A percentile compares a stretch with the other conserved stretches of the same genome.
Conservation (phyloP, 2,113 vertebrate species). For the Lontra canadensis region DNA sequence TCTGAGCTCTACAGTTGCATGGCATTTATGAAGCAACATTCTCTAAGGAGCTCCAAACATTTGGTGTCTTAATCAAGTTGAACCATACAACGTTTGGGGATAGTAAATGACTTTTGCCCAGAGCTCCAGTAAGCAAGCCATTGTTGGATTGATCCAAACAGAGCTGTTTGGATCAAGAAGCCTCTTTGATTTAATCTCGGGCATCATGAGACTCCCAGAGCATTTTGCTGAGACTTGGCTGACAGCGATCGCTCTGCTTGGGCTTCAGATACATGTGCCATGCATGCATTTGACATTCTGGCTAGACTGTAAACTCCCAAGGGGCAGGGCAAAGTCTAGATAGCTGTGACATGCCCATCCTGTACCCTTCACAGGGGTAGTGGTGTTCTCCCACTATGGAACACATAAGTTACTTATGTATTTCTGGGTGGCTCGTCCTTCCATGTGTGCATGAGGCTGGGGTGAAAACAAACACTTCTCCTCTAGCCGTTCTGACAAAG, state of each 20-base stretch:
- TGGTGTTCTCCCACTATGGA: neutral
- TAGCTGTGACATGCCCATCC: accelerated
- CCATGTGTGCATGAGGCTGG: neutral
- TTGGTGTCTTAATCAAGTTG: neutral
- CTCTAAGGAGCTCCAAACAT: neutral
- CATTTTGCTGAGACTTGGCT: neutral
- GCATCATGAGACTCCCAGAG: neutral
- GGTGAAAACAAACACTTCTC: neutral
- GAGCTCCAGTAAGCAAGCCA: slow-evolving; percentile 5
- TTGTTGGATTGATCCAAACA: neutral
- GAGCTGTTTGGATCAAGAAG: too few species aligned
- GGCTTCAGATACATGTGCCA: neutral
- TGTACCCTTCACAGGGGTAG: too few species aligned
- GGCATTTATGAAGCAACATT: neutral
- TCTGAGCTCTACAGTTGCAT: neutral
- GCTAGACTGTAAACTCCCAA: neutral
- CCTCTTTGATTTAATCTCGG: neutral
- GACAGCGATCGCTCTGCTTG: neutral
- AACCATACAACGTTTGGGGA: neutral
- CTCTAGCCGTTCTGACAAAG: neutral
- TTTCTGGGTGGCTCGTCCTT: neutral
- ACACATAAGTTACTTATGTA: too few species aligned
- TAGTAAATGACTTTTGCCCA: slow-evolving; percentile 53
- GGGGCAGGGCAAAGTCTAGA: neutral
- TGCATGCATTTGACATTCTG: neutral